These are phyloP conservation scores for Xenopus borealis DNA, from an alignment of 2,113 vertebrate species.

Conservation along the genomic window DNA sequence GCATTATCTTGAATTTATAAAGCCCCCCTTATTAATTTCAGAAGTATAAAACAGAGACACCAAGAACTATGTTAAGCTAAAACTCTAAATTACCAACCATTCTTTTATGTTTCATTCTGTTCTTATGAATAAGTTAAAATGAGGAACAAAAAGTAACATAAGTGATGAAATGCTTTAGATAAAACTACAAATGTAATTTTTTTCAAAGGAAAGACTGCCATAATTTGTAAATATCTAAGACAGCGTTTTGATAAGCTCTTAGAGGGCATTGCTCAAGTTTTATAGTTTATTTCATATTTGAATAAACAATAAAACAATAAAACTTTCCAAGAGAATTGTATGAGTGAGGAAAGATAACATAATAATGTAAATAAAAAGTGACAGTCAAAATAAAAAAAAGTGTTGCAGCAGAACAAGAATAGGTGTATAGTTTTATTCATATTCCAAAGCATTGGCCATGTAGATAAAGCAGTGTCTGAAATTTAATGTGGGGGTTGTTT, in stretches of 20 bases:
- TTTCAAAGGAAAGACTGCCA: constrained; percentile 8
- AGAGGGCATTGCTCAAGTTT: constrained; percentile 3
- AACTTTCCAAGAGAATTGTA: constrained; percentile 40
- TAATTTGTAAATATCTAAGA: constrained; percentile 43
- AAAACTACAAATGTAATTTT: constrained; percentile 13
- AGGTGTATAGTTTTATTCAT: constrained; percentile 20
- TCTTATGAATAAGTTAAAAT: constrained; percentile 19
- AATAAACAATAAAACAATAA: constrained; percentile 44
- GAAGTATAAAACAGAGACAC: constrained; percentile 6
- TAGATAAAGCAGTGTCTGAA: neutral
- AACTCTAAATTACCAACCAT: constrained; percentile 21
- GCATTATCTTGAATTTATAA: constrained; percentile 14
- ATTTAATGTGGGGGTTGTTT: too few species aligned
- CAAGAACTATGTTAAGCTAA: constrained; percentile 22
- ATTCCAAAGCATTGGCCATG: constrained; percentile 9
- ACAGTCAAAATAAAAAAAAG: constrained; percentile 31
- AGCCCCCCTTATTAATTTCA: constrained; percentile 10
- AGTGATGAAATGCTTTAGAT: constrained; percentile 12
- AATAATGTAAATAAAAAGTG: constrained; percentile 40
- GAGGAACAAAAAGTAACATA: constrained; percentile 10
- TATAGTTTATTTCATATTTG: constrained; percentile 45
- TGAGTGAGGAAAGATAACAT: constrained; percentile 35
- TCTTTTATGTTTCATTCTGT: constrained; percentile 15
- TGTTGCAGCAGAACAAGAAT: constrained; percentile 25
- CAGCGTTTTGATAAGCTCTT: constrained; percentile 32